Evolutionary conservation across 2,888 invertebrate species (phyloP).

Genomic region (Perizoma flavofasciatum): DNA sequence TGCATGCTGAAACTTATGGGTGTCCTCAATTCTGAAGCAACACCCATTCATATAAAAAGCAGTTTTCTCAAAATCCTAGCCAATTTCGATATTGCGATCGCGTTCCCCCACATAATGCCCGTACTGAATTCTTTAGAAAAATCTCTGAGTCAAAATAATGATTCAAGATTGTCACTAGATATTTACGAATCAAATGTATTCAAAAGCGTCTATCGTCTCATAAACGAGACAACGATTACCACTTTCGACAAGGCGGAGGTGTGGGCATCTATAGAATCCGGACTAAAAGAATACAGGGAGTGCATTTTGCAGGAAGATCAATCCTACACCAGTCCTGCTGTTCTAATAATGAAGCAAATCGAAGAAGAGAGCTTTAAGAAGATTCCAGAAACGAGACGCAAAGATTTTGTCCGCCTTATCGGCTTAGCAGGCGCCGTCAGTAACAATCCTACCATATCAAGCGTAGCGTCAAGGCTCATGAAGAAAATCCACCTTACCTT

Average conservation of each 20-base stretch:
- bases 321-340: slow-evolving; percentile 65
- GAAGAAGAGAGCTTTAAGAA: slow-evolving; percentile 81
- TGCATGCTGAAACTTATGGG: slow-evolving; percentile 64
- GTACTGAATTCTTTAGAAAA: slow-evolving; percentile 56
- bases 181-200: slow-evolving; percentile 81
- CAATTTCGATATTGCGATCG: slow-evolving; percentile 71
- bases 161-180: slow-evolving; percentile 63
- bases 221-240: slow-evolving; percentile 78
- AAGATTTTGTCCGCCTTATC: slow-evolving; percentile 78
- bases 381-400: slow-evolving; percentile 72
- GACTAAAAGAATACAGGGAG: slow-evolving; percentile 80
- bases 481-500: slow-evolving; percentile 87
- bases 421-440: slow-evolving; percentile 82
- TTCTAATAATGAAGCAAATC: slow-evolving; percentile 83
- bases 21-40: slow-evolving; percentile 60
- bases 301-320: slow-evolving; percentile 66
- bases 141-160: slow-evolving; percentile 40
- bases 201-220: slow-evolving; percentile 80
- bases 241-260: slow-evolving; percentile 69
- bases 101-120: slow-evolving; percentile 66
- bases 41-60: slow-evolving; percentile 73
- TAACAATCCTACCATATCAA: slow-evolving; percentile 84
- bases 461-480: slow-evolving; percentile 85
- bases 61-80: slow-evolving; percentile 74
- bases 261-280: slow-evolving; percentile 84